Conservation (phyloP, 2,888 invertebrate species). For the Dynastes grantii region DNA sequence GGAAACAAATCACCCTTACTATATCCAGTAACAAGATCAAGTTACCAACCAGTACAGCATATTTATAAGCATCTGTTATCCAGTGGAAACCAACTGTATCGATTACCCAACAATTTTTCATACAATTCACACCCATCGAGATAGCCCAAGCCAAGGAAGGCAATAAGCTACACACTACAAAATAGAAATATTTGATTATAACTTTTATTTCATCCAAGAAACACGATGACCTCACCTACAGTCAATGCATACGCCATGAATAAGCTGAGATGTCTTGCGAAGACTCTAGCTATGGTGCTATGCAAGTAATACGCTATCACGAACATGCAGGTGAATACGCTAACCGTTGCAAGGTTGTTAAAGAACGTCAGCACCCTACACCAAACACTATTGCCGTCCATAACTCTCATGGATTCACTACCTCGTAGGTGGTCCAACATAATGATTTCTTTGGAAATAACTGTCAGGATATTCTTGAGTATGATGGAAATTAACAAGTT, state of each 20-base stretch:
- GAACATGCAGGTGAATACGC: slow-evolving; percentile 81
- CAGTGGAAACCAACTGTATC: slow-evolving; percentile 75
- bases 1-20: slow-evolving; percentile 76
- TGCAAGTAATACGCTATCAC: slow-evolving; percentile 79
- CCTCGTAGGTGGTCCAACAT: slow-evolving; percentile 74
- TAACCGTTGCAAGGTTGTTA: slow-evolving; percentile 74
- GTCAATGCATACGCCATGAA: slow-evolving; percentile 71
- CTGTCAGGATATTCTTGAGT: slow-evolving; percentile 74
- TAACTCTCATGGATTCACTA: slow-evolving; percentile 69
- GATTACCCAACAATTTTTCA: slow-evolving; percentile 77
- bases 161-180: slow-evolving; percentile 69
- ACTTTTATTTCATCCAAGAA: background rate
- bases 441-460: slow-evolving; percentile 74
- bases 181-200: slow-evolving; percentile 1
- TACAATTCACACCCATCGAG: slow-evolving; percentile 71
- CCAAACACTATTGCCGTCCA: slow-evolving; percentile 72
- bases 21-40: slow-evolving; percentile 77
- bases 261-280: slow-evolving; percentile 69
- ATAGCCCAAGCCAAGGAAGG: slow-evolving; percentile 75
- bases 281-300: slow-evolving; percentile 78
- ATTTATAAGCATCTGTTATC: slow-evolving; percentile 76
- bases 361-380: slow-evolving; percentile 75
- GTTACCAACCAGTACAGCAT: slow-evolving; percentile 75
- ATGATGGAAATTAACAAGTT: slow-evolving; percentile 76
- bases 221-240: slow-evolving; percentile 66